Conservation (phyloP, 1,140 invertebrate genomes). For the Harpegnathos saltator region DNA sequence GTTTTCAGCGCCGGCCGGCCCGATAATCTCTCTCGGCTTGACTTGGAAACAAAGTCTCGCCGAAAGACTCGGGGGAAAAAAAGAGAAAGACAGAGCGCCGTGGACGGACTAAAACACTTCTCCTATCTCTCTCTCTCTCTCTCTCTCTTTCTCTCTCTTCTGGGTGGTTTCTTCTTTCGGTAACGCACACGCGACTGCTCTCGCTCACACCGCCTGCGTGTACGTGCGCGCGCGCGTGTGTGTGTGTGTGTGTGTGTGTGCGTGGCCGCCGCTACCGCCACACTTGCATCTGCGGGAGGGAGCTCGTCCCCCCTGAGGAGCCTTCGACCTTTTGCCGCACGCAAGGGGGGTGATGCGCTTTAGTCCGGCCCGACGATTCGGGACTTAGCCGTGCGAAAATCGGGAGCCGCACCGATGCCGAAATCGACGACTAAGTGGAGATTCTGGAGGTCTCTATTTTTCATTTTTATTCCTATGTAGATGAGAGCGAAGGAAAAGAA, state of each 20-base stretch:
- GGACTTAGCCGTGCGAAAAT: slow-evolving; percentile 62
- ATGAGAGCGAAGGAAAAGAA: no score
- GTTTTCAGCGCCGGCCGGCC: slow-evolving; percentile 67
- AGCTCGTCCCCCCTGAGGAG: slow-evolving; percentile 42
- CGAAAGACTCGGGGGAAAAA: neutral
- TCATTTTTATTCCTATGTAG: slow-evolving; percentile 63
- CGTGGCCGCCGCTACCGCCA: neutral
- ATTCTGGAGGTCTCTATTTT: slow-evolving; percentile 76
- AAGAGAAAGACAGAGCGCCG: slow-evolving; percentile 30
- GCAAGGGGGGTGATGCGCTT: slow-evolving; percentile 60
- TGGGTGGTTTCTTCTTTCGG: slow-evolving; percentile 22
- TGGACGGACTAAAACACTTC: slow-evolving; percentile 30
- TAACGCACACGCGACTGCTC: slow-evolving; percentile 21
- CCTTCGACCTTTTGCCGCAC: slow-evolving; percentile 32
- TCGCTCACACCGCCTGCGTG: slow-evolving; percentile 19
- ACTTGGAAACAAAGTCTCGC: slow-evolving; percentile 6
- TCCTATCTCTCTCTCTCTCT: slow-evolving; percentile 14
- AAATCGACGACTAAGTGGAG: slow-evolving; percentile 76
- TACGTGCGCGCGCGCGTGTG: slow-evolving; percentile 11
- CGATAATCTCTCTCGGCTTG: slow-evolving; percentile 57
- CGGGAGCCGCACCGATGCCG: slow-evolving; percentile 71
- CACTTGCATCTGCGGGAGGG: slow-evolving; percentile 42
- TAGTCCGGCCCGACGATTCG: slow-evolving; percentile 54
- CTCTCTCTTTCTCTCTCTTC: slow-evolving; percentile 10
- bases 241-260: neutral